Percentiles rank a stretch among this genome's conserved stretches.
Conservation (phyloP, 2,888 invertebrate species). For the Eretmocerus hayati region DNA sequence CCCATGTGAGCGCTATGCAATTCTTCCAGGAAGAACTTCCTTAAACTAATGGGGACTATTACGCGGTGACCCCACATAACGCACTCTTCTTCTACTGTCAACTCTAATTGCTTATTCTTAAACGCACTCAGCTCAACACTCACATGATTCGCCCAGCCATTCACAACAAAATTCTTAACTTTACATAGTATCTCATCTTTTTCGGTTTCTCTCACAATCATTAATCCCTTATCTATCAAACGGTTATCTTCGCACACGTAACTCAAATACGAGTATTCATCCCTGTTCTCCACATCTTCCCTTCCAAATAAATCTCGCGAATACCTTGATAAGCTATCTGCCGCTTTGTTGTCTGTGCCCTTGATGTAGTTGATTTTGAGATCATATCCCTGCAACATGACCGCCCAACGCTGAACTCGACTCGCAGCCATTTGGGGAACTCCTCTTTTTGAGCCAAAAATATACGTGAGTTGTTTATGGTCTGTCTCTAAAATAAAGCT, state of each 20-base stretch:
- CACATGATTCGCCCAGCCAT: conserved; percentile 3
- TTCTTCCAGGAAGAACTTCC: conserved; percentile 20
- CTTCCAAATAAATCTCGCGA: conserved; percentile 9
- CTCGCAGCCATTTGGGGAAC: conserved; percentile 30
- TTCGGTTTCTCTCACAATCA: conserved; percentile 18
- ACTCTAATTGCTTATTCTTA: conserved; percentile 9
- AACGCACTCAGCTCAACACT: neutral
- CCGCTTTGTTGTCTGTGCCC: conserved; percentile 16
- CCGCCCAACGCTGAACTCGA: conserved; percentile 30
- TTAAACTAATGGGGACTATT: conserved; percentile 11
- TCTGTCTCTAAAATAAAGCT: conserved; percentile 35
- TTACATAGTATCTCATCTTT: conserved; percentile 16
- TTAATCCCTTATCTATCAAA: conserved; percentile 3
- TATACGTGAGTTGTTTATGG: conserved; percentile 31
- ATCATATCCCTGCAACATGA: conserved; percentile 32
- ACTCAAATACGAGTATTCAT: conserved; percentile 3
- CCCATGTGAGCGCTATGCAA: conserved; percentile 26
- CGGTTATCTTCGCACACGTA: neutral
- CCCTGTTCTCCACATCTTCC: conserved; percentile 21
- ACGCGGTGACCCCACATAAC: conserved; percentile 18
- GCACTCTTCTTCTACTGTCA: conserved; percentile 18
- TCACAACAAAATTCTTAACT: neutral
- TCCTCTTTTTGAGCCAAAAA: conserved; percentile 28
- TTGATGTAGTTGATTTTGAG: conserved; percentile 19
- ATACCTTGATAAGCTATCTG: conserved; percentile 23